phyloP scores from a whole-genome alignment of 2,797 vertebrate species.

The Eulemur albifrons region DNA sequence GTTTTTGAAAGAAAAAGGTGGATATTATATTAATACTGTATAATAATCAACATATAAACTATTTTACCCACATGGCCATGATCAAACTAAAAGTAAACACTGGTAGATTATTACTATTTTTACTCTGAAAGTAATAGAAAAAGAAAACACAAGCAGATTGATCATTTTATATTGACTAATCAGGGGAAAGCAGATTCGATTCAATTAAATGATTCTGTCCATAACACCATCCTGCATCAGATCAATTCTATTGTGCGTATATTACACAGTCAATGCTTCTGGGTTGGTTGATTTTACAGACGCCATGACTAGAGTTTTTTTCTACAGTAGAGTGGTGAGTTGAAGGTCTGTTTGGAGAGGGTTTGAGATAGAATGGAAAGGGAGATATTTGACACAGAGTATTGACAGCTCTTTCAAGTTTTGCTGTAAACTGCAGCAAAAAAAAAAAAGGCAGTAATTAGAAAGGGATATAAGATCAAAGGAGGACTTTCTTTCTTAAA shows the following conservation, averaged over 20 bases:
- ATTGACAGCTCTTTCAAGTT: constrained; percentile 3
- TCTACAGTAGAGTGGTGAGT: neutral
- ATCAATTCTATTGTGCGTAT: neutral
- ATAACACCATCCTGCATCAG: neutral
- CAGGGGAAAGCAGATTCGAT: neutral
- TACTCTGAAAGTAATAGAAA: constrained; percentile 3
- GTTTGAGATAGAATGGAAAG: neutral
- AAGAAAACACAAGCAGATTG: neutral
- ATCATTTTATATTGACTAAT: neutral
- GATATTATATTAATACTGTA: neutral
- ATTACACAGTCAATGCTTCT: neutral
- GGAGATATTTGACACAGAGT: neutral
- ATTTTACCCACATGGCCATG: neutral
- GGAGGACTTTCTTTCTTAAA: neutral
- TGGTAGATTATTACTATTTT: neutral
- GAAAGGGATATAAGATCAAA: neutral
- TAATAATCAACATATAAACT: neutral
- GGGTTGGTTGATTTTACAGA: neutral
- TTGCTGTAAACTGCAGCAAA: neutral
- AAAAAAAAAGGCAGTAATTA: neutral
- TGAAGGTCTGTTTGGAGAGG: neutral
- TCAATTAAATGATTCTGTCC: neutral
- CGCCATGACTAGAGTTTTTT: neutral
- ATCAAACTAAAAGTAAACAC: neutral
- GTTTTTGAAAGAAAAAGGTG: neutral